phyloP scores from a whole-genome alignment of 2,113 vertebrate genomes.

The Himantopus leucocephalus region DNA sequence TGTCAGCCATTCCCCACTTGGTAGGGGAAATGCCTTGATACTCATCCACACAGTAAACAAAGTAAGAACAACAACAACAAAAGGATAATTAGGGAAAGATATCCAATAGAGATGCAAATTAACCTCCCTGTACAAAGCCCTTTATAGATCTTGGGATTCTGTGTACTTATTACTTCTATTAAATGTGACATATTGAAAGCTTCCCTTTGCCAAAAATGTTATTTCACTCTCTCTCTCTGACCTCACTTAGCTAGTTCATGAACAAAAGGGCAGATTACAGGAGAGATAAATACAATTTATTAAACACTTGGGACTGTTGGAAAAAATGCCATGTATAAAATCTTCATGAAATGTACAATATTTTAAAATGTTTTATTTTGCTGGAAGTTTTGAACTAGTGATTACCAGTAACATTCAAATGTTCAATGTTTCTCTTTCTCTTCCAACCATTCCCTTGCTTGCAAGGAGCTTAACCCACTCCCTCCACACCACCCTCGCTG shows the following conservation, averaged over 20 bases:
- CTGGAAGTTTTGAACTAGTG: background rate
- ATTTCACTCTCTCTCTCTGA: slow-evolving; percentile 18
- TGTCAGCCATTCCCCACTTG: background rate
- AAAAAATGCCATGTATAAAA: background rate
- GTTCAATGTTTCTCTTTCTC: background rate
- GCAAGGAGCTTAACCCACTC: background rate
- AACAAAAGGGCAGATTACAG: slow-evolving; percentile 20
- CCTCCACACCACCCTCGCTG: background rate
- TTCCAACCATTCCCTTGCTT: background rate
- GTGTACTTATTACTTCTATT: slow-evolving; percentile 33
- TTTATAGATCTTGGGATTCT: slow-evolving; percentile 18
- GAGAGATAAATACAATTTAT: background rate
- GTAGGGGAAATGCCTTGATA: background rate
- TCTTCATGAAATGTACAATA: background rate
- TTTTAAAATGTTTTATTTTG: background rate
- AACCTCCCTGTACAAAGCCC: background rate
- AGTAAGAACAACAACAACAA: background rate
- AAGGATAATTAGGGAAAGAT: slow-evolving; percentile 11
- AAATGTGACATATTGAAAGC: slow-evolving; percentile 26
- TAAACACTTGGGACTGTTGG: background rate
- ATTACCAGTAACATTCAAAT: background rate
- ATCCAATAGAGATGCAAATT: slow-evolving; percentile 32
- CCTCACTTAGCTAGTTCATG: background rate
- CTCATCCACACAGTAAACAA: background rate
- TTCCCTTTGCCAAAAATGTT: slow-evolving; percentile 32